phyloP scores from a whole-genome alignment of 2,113 vertebrate genomes.

The Ptyas mucosa region DNA sequence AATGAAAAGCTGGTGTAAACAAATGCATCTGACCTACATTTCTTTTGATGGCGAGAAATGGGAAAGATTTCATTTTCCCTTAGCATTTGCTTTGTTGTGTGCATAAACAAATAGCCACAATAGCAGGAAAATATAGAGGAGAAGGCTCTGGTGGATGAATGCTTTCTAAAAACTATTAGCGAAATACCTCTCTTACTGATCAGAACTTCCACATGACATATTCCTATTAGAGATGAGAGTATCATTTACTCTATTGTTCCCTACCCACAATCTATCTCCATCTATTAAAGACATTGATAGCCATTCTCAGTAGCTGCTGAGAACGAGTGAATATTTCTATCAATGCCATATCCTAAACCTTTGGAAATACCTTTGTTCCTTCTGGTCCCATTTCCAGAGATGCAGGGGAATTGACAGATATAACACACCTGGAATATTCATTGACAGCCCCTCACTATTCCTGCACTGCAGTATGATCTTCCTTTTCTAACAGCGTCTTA shows the following conservation, averaged over 20 bases:
- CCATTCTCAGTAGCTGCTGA: neutral
- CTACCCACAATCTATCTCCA: neutral
- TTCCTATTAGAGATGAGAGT: neutral
- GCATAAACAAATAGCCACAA: neutral
- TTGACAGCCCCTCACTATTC: neutral
- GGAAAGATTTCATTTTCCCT: neutral
- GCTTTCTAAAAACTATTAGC: neutral
- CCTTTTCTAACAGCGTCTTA: neutral
- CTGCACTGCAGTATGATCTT: neutral
- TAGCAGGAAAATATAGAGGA: neutral
- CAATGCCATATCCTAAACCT: neutral
- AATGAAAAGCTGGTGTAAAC: slow-evolving; percentile 2
- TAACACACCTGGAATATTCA: neutral
- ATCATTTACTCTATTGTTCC: neutral
- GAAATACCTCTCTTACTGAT: neutral
- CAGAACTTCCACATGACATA: neutral
- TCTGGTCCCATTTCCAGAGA: neutral
- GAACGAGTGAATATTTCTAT: neutral
- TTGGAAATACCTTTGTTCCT: neutral
- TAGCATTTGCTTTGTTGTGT: neutral
- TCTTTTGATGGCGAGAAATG: neutral
- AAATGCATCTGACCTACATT: neutral
- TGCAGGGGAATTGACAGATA: neutral
- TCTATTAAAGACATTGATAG: neutral
- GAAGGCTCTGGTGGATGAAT: neutral